Evolutionary conservation across 2,797 vertebrate genomes (phyloP), one percentile per base, ranked within the genome.

Genomic region (Falco columbarius): DNA sequence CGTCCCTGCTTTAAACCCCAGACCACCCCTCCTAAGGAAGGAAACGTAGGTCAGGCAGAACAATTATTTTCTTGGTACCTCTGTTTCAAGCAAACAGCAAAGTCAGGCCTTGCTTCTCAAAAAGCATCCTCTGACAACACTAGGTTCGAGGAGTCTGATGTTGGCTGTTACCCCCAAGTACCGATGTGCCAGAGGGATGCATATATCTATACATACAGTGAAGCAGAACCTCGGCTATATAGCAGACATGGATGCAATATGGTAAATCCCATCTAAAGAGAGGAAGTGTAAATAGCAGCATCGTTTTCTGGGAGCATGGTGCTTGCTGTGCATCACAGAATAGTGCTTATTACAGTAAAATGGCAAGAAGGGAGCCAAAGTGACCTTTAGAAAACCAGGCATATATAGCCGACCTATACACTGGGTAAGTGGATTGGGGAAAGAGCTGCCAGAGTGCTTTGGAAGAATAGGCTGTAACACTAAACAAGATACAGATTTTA

Each of bases 191-290:
- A 19, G 55, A 55, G 42, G 38, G 21, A 59, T 12, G 5, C 6
- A 0, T 21, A 1, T 27, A 32, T 55, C 56, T 82, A 20, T 23
- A 8, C 6, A 4, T 3, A 36, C 7, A 9, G 47, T 3, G 67
- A 38, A 32, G 71, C 44, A 47, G 80, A 89, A 68, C 56, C 19
- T 27, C 1, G 2, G 56, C 61, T 61, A 0, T 21, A 7, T 2
- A 59, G 66, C 26, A 66, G 61, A 34, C 20, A 3, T 10, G 47
- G 66, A 29, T 77, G 66, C 58, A 51, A 17, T 62, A 24, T 23
- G 38, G 34, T 71, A 73, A 66, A 85, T 58, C 32, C 47, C 9
- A 0, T 19, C 52, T 51, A 18, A 71, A 84, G 66, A 79, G 32
- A 47, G 52, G 47, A 71, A 90, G 58, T n/a, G 47, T 67, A 36